A percentile compares a stretch with the other conserved stretches of the same genome.
Conservation (phyloP, 2,113 vertebrate species). For the Proteles cristata region DNA sequence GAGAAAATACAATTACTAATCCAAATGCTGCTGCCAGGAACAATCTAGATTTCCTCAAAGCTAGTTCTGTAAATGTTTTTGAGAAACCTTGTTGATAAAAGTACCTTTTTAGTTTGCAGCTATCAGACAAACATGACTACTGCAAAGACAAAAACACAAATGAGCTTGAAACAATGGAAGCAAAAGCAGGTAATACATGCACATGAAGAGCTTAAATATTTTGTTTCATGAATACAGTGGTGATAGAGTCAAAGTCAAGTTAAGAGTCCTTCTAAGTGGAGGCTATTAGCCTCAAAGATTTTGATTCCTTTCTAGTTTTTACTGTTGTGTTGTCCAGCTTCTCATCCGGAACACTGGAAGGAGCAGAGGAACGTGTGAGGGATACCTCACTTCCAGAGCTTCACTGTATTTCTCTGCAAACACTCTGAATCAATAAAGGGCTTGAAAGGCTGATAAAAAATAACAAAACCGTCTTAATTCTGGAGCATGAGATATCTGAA, state of each 20-base stretch:
- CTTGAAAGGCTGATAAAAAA: not conserved
- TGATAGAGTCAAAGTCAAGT: not conserved
- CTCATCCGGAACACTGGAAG: not conserved
- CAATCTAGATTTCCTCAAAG: conserved; percentile 68
- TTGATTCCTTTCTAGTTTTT: not conserved
- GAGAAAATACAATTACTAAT: conserved; percentile 58
- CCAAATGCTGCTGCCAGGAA: conserved; percentile 58
- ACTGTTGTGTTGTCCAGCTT: not conserved
- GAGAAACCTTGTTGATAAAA: conserved; percentile 64
- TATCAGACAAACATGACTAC: conserved; percentile 59
- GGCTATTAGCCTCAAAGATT: not conserved
- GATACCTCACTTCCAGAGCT: not conserved
- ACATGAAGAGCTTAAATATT: not conserved
- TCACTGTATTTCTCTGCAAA: not conserved
- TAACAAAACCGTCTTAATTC: not conserved
- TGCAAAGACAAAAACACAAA: conserved; percentile 58
- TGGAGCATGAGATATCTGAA: not conserved
- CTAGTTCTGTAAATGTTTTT: conserved; percentile 75
- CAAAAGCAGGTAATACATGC: conserved; percentile 38
- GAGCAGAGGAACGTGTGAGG: not conserved
- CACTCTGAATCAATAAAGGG: not conserved
- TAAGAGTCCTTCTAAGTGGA: not conserved
- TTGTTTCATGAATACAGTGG: not conserved
- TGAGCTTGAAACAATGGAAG: not conserved
- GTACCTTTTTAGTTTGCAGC: conserved; percentile 68